phyloP scores from a whole-genome alignment of 2,888 invertebrate genomes.

The Osmoderma eremita region DNA sequence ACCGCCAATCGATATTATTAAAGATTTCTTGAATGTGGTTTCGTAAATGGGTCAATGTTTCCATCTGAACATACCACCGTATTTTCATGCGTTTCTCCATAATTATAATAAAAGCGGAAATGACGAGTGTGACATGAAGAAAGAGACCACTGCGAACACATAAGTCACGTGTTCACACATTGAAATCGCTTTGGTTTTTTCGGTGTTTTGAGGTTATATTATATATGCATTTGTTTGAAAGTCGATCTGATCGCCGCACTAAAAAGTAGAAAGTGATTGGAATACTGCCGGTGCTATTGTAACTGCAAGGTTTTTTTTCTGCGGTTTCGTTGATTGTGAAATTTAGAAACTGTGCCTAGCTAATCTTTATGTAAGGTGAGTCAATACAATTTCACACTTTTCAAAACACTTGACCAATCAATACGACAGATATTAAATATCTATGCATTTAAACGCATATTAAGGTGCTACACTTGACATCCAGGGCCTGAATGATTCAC shows the following conservation, averaged over 20 bases:
- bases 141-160: constrained; percentile 11
- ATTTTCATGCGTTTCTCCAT: constrained; percentile 8
- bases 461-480: no score
- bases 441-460: no score
- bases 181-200: constrained; percentile 21
- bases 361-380: constrained; percentile 24
- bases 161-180: constrained; percentile 26
- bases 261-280: constrained; percentile 34
- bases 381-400: constrained; percentile 4
- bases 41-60: constrained; percentile 33
- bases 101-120: constrained; percentile 15
- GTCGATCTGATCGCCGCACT: constrained; percentile 7
- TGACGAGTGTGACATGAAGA: neutral
- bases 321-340: constrained; percentile 30
- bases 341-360: constrained; percentile 5
- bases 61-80: constrained; percentile 17
- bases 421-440: no score
- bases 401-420: neutral
- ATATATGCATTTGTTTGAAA: constrained; percentile 31
- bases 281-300: constrained; percentile 19
- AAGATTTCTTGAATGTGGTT: constrained; percentile 11
- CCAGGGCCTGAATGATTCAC: no score
- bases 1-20: constrained; percentile 2
- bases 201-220: constrained; percentile 25
- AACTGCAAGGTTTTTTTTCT: constrained; percentile 19